Evolutionary conservation across 2,888 invertebrate genomes (phyloP).

Genomic region (Hydriomena furcata): DNA sequence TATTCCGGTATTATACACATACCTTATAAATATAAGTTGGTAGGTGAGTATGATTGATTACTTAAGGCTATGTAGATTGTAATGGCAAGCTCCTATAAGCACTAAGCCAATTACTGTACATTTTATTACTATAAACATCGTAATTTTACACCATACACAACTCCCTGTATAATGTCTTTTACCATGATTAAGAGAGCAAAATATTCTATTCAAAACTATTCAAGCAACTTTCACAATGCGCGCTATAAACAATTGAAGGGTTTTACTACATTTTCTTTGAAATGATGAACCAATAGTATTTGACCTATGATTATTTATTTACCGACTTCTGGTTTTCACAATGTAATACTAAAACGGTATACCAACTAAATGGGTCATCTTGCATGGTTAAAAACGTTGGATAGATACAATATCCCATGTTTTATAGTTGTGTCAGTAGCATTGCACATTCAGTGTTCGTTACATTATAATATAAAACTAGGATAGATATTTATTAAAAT

Average conservation of each 20-base stretch:
- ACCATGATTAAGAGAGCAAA: slow-evolving; percentile 59
- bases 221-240: not conserved
- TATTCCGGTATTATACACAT: not conserved
- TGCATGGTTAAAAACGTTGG: no score
- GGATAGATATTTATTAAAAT: no score
- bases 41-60: not conserved
- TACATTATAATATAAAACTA: no score
- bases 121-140: not conserved
- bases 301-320: no score
- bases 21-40: not conserved
- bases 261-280: no score
- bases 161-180: slow-evolving; percentile 72
- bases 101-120: slow-evolving; percentile 1
- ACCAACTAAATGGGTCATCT: no score
- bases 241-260: not conserved
- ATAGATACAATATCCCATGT: no score
- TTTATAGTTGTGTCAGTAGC: no score
- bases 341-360: no score
- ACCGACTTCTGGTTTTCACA: no score
- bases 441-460: no score
- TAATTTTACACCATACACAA: slow-evolving; percentile 8
- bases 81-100: slow-evolving; percentile 1
- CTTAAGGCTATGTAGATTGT: slow-evolving; percentile 1
- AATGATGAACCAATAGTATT: no score
- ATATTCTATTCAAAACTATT: slow-evolving; percentile 33